Evolutionary conservation across 1,140 invertebrate species (phyloP), one percentile per base, ranked within the genome.

Genomic region (Acyrthosiphon pisum): DNA sequence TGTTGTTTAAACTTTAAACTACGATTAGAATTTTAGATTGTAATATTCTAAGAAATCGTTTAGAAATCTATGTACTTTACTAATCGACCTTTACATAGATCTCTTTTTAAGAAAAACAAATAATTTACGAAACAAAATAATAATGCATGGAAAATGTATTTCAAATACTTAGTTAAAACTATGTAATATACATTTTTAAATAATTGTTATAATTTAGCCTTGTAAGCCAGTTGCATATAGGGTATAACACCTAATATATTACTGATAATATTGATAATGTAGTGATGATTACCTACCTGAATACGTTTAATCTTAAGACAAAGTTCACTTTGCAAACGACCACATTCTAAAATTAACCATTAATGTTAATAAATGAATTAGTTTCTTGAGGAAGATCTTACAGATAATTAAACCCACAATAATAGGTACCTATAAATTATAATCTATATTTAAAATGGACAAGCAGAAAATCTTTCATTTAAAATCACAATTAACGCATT

Each of bases 261-360:
- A 35, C 20, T 83, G 37, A 84, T 41, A 44, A 87, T 53, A 53
- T 18, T 48, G n/a, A 53, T 88, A 53, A 88, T 22, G 7, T 23
- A 88, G 18, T 23, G 46, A 88, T 88, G n/a, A 88, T 50, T 88
- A 88, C n/a, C 83, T 44, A 41, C 83, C 50, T n/a, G 35, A 88
- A 88, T 50, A 8, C 30, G 30, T 86, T 88, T 88, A 88, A 50
- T 50, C n/a, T 88, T 50, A 50, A 20, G 18, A 22, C 46, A 88
- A 50, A 88, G 87, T 88, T 88, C 30, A 88, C 20, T 88, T 88
- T 87, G 2, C 18, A 23, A 50, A 88, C 48, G 37, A 88, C 22
- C 8, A 50, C n/a, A 50, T 50, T 50, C 46, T 88, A 88, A 88
- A 88, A 88, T 88, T 88, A 88, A 88, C 35, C n/a, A 44, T 53